Base-by-base conservation (phyloP, 1,140 invertebrate species). In the Dufourea novaeangliae region DNA sequence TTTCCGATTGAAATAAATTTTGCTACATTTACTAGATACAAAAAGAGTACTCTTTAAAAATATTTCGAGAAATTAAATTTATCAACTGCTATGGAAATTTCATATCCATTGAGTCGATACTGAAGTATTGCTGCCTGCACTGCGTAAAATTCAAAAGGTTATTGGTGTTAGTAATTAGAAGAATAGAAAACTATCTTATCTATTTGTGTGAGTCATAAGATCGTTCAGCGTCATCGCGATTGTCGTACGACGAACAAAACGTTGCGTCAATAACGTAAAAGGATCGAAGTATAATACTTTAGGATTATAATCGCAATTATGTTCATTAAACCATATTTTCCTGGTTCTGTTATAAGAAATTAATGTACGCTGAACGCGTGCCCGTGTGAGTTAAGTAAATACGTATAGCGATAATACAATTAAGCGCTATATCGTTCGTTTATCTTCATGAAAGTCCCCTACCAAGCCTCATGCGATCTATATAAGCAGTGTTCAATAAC, bases 401-500 rank as follows among this genome's bases (percentile, higher is more conserved):
- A 62, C 8, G 22, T 5, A 25, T 12, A 50, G 29, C 39, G 69
- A 61, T 71, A 61, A 71, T 37, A 61, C n/a, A 27, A 71, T 61
- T 34, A 50, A 25, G 29, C 14, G 37, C 1, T 44, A 41, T 56
- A 70, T 70, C 54, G 20, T 32, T 22, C 14, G 39, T 71, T 61
- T 37, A 62, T 50, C 29, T 50, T 69, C 14, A 6, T 25, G 34
- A 52, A 62, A 22, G 41, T 20, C 57, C 39, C 70, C 44, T 62
- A 72, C 41, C 44, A 61, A 0, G 1, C 1, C 57, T 4, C 5
- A 11, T n/a, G 14, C 22, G 17, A 50, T 62, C 29, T 62, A 62
- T 72, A 72, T 72, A 72, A 52, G 52, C 14, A 12, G 2, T 20
- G 29, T n/a, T 32, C 27, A 50, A 17, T 29, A 8, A 25, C 27